A percentile compares a stretch with the other conserved stretches of the same genome.
Evolutionary conservation across 2,888 invertebrate genomes (phyloP).

Genomic region (Phengaris alcon): DNA sequence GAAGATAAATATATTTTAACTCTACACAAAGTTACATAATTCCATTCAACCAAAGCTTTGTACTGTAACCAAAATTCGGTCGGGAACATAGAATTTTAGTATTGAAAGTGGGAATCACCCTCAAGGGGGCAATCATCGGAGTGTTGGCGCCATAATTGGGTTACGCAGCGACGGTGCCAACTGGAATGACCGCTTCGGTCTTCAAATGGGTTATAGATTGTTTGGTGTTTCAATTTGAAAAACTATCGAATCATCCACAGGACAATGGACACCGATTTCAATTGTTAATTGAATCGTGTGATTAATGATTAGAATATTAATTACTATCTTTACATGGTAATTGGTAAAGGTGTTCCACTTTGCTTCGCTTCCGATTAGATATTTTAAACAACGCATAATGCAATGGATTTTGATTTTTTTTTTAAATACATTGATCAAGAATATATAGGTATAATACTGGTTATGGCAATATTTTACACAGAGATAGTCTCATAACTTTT

Average conservation of each 20-base stretch:
- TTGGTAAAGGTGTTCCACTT: too few relatives aligned
- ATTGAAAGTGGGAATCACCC: constrained; percentile 49
- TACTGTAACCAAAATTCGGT: constrained; percentile 23
- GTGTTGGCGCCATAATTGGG: constrained; percentile 35
- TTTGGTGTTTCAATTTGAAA: constrained; percentile 30
- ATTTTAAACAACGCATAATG: too few relatives aligned
- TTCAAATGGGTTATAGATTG: constrained; percentile 32
- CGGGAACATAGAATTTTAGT: constrained; percentile 43
- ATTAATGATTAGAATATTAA: background rate
- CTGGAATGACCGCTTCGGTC: constrained; percentile 29
- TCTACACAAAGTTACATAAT: background rate
- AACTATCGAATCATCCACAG: constrained; percentile 23
- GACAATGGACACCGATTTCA: background rate
- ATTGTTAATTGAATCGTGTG: background rate
- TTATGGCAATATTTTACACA: too few relatives aligned
- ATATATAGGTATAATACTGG: too few relatives aligned
- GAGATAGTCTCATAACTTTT: too few relatives aligned
- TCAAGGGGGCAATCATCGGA: constrained; percentile 43
- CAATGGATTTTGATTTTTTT: too few relatives aligned
- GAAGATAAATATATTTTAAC: background rate
- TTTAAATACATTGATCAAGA: too few relatives aligned
- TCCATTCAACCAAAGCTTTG: background rate
- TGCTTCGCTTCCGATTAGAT: too few relatives aligned
- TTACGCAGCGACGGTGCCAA: constrained; percentile 34
- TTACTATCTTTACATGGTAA: too few relatives aligned